phyloP scores from a whole-genome alignment of 1,140 invertebrate species.

The Lysiphlebus fabarum region DNA sequence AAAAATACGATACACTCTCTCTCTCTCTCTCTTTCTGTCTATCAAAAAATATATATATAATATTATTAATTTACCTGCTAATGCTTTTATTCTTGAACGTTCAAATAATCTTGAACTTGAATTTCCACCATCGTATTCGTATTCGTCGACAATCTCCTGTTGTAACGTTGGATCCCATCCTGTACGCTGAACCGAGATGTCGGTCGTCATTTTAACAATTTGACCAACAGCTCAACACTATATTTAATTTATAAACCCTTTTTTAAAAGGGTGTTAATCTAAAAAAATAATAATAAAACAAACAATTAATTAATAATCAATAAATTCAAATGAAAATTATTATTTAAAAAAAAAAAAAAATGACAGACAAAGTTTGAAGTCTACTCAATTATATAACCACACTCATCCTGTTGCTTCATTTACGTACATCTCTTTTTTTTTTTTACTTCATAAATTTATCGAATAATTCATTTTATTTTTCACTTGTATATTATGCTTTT shows the following conservation, averaged over 20 bases:
- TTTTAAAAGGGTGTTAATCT: constrained; percentile 44
- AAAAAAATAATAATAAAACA: constrained; percentile 24
- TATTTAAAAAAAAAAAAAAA: not conserved
- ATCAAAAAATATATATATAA: no score
- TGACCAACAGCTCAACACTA: constrained; percentile 44
- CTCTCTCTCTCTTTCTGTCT: no score
- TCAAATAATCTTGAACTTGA: constrained; percentile 98
- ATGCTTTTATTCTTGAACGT: constrained; percentile 95
- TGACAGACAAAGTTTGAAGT: no score
- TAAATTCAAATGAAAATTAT: not conserved
- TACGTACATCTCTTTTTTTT: no score
- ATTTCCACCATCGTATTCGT: constrained; percentile 98
- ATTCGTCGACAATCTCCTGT: constrained; percentile 89
- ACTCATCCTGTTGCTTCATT: not conserved
- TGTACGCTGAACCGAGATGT: constrained; percentile 87
- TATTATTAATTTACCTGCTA: constrained; percentile 73
- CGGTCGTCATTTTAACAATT: constrained; percentile 84
- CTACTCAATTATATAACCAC: no score
- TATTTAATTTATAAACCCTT: constrained; percentile 32
- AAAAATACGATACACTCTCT: no score
- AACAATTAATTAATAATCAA: not conserved
- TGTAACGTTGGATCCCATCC: constrained; percentile 84
- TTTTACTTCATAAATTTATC: no score
- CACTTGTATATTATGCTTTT: no score
- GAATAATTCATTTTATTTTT: no score